A percentile compares a stretch with the other conserved stretches of the same genome.
Conservation (phyloP, 2,888 invertebrate genomes). For the Acanthosepion esculentum region DNA sequence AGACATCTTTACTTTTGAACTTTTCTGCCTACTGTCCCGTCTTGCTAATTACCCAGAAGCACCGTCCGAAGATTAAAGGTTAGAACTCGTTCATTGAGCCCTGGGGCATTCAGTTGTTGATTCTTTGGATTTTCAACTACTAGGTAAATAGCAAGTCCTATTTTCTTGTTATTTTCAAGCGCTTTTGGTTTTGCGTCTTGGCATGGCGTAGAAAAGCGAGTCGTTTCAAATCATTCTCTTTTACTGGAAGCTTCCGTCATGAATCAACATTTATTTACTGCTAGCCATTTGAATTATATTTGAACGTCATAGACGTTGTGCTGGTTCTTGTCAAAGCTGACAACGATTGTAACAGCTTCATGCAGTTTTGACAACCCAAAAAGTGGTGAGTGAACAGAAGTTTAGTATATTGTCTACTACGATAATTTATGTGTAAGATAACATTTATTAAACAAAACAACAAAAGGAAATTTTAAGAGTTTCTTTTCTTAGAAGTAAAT, state of each 20-base stretch:
- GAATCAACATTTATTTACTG: not conserved
- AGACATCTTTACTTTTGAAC: not conserved
- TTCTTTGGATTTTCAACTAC: not conserved
- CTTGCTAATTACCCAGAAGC: not conserved
- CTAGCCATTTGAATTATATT: too few species aligned
- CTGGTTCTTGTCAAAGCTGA: not conserved
- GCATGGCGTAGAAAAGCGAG: not conserved
- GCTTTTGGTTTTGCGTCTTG: not conserved
- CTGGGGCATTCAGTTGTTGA: not conserved
- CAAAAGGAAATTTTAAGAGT: too few species aligned
- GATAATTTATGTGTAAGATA: too few species aligned
- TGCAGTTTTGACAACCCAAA: too few species aligned
- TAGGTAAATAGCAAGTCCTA: not conserved
- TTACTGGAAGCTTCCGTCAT: not conserved
- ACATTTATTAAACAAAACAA: too few species aligned
- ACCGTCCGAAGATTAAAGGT: not conserved
- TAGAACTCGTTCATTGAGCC: not conserved
- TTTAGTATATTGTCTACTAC: too few species aligned
- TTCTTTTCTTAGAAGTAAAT: too few species aligned
- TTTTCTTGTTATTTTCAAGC: not conserved
- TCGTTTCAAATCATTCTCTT: not conserved
- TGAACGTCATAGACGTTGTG: not conserved
- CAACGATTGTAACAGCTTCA: too few species aligned
- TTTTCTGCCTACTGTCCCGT: not conserved
- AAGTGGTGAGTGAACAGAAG: too few species aligned